phyloP scores from a whole-genome alignment of 37 sponge, comb jelly and placozoan genomes.

The Amphimedon queenslandica region DNA sequence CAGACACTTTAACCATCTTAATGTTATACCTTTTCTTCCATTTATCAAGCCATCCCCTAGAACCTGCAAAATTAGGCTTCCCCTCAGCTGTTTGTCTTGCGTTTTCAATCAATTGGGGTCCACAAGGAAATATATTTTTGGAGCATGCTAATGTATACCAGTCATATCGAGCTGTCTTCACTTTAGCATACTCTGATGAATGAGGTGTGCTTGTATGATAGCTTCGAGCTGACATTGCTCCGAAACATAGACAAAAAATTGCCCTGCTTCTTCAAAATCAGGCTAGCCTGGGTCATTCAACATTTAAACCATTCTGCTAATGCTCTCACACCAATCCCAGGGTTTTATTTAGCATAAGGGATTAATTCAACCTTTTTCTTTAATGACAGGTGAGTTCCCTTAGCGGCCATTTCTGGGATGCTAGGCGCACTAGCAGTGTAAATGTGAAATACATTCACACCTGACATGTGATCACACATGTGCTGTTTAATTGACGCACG shows the following conservation, averaged over 20 bases:
- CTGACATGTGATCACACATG: background rate
- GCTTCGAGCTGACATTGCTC: background rate
- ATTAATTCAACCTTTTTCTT: background rate
- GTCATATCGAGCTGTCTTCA: background rate
- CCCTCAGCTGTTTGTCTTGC: constrained; percentile 36
- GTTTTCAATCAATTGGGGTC: constrained; percentile 43
- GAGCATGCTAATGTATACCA: background rate
- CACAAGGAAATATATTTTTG: constrained; percentile 26
- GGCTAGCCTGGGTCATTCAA: too few species aligned
- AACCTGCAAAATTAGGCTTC: constrained; percentile 21
- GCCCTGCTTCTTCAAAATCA: background rate
- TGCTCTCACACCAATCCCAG: background rate
- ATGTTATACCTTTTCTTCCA: constrained; percentile 51
- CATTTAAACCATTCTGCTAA: background rate
- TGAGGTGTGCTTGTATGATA: too few species aligned
- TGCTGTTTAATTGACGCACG: too few species aligned
- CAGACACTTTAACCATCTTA: constrained; percentile 31
- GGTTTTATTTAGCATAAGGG: background rate
- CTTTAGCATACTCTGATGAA: background rate
- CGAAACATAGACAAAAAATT: background rate
- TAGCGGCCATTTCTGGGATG: background rate
- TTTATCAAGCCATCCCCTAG: constrained; percentile 43
- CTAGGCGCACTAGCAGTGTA: background rate
- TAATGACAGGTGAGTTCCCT: background rate
- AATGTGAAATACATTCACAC: background rate